Evolutionary conservation across 2,113 vertebrate genomes (phyloP).

Genomic region (Lucifuga dentata): DNA sequence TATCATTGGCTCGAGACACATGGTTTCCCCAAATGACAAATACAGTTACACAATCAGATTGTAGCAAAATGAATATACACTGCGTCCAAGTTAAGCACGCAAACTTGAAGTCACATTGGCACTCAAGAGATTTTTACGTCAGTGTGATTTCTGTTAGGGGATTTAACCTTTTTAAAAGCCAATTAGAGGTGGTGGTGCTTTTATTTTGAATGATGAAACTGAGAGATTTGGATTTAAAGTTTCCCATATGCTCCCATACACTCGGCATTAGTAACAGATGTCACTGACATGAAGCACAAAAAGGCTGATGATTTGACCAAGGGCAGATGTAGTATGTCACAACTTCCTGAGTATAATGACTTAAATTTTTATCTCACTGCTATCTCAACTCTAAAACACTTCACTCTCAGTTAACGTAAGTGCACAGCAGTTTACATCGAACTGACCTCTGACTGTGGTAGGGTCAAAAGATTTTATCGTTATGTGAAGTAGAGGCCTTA

Average conservation of each 20-base stretch:
- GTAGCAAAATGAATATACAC: constrained; percentile 53
- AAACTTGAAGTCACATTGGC: constrained; percentile 48
- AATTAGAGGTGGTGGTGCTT: constrained; percentile 65
- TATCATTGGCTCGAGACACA: constrained; percentile 65
- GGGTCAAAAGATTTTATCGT: constrained; percentile 19
- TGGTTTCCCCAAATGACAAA: constrained; percentile 64
- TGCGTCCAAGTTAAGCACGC: constrained; percentile 59
- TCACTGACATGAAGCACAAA: constrained; percentile 48
- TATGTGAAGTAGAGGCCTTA: constrained; percentile 18
- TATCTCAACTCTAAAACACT: constrained; percentile 51
- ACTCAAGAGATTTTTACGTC: constrained; percentile 60
- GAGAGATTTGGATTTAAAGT: constrained; percentile 39
- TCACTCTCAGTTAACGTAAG: constrained; percentile 19
- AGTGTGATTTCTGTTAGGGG: constrained; percentile 65
- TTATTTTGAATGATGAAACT: constrained; percentile 46
- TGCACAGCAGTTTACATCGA: constrained; percentile 28
- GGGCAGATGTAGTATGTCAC: constrained; percentile 55
- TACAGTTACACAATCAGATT: constrained; percentile 61
- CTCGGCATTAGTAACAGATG: constrained; percentile 71
- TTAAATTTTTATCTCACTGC: constrained; percentile 56
- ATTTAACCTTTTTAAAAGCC: constrained; percentile 62
- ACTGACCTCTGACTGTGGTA: constrained; percentile 2
- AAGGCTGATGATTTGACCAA: constrained; percentile 55
- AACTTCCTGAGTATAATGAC: constrained; percentile 67
- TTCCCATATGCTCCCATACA: constrained; percentile 69